phyloP scores from a whole-genome alignment of 92 coral and sea anemone species.

The Phymanthus crucifer region DNA sequence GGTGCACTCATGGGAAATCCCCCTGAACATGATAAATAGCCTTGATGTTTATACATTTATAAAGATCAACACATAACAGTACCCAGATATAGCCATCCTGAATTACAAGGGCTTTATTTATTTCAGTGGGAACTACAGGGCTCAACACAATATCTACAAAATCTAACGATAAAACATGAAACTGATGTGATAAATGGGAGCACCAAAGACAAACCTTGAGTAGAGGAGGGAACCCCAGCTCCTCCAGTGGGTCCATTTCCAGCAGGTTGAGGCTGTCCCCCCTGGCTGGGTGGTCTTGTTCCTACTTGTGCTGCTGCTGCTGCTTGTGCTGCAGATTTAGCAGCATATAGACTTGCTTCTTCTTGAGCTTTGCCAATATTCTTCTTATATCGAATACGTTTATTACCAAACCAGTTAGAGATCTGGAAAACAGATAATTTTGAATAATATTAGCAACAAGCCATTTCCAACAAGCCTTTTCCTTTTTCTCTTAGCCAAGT shows the following conservation, averaged over 20 bases:
- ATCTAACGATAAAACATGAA: no score
- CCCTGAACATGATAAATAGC: slow-evolving; percentile 7
- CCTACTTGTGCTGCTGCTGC: slow-evolving; percentile 58
- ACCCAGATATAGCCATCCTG: neutral
- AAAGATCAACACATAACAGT: neutral
- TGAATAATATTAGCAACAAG: neutral
- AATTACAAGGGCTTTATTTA: no score
- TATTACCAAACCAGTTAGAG: slow-evolving; percentile 99
- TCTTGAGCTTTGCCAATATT: slow-evolving; percentile 98
- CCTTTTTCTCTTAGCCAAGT: no score
- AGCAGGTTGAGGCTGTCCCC: slow-evolving; percentile 56
- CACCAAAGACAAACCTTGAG: slow-evolving; percentile 80
- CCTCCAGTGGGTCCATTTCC: slow-evolving; percentile 65
- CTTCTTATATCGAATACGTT: slow-evolving; percentile 96
- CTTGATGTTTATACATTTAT: neutral
- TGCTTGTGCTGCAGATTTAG: slow-evolving; percentile 86
- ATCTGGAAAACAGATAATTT: slow-evolving; percentile 44
- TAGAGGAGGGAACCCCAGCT: slow-evolving; percentile 65
- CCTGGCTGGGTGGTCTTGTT: slow-evolving; percentile 51
- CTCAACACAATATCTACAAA: no score
- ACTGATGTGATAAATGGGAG: no score
- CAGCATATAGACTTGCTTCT: slow-evolving; percentile 98
- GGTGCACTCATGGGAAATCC: slow-evolving; percentile 51
- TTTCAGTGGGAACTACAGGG: no score
- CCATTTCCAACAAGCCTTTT: no score